A percentile compares a stretch with the other conserved stretches of the same genome.
These are phyloP conservation scores for Chironomus tepperi DNA, from an alignment of 1,140 invertebrate genomes.

Conservation along the genomic window DNA sequence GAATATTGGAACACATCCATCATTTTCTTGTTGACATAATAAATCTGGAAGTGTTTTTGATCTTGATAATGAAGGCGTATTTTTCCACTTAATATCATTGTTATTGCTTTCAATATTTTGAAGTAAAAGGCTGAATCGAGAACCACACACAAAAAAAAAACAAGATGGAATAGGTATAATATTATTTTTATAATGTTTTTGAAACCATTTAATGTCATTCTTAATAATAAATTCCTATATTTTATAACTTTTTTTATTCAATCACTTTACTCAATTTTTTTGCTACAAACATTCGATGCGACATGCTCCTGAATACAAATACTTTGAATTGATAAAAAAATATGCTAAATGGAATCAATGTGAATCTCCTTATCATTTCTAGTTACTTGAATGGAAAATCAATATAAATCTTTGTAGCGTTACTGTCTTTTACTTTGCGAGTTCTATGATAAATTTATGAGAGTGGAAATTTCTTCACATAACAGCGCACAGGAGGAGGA, in stretches of 20 bases:
- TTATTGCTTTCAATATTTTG: slow-evolving; percentile 3
- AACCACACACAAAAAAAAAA: background rate
- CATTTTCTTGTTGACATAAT: background rate
- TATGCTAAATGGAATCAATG: too few species aligned
- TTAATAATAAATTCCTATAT: too few species aligned
- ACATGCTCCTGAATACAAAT: too few species aligned
- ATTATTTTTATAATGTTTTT: too few species aligned
- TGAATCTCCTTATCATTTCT: background rate
- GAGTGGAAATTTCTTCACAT: background rate
- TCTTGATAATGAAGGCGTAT: background rate
- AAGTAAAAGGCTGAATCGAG: background rate
- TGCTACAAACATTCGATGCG: too few species aligned
- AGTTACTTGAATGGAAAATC: background rate
- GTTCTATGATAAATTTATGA: background rate
- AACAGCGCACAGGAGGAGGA: too few species aligned
- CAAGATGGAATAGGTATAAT: too few species aligned
- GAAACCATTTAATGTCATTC: too few species aligned
- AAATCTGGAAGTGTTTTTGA: slow-evolving; percentile 13
- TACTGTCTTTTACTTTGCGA: background rate
- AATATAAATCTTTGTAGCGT: background rate
- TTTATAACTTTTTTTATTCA: too few species aligned
- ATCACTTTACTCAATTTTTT: too few species aligned
- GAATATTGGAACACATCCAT: slow-evolving; percentile 2
- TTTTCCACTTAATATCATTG: slow-evolving; percentile 9
- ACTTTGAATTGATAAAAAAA: too few species aligned